These are phyloP conservation scores for Holothuria scabra DNA, from an alignment of 53 echinoderm and acorn worm species.

Conservation along the genomic window DNA sequence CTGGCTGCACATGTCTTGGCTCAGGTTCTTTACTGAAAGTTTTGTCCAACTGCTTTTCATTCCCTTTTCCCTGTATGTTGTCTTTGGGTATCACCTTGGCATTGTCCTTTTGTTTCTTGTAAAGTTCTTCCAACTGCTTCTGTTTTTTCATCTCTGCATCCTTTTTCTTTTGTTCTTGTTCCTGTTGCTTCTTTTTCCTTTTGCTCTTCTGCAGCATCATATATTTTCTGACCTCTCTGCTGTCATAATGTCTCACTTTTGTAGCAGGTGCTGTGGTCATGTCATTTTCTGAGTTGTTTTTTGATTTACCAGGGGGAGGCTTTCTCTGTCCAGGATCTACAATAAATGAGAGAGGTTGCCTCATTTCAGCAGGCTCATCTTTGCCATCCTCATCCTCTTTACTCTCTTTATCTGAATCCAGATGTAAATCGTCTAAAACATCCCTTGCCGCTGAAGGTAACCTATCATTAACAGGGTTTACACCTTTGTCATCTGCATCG, in stretches of 20 bases:
- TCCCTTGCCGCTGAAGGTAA: conserved; percentile 80
- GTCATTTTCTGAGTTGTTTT: conserved; percentile 12
- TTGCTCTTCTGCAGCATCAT: conserved; percentile 87
- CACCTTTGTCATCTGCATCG: neutral
- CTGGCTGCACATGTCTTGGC: neutral
- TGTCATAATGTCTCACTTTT: conserved; percentile 83
- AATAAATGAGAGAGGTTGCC: conserved; percentile 40
- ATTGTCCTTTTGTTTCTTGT: conserved; percentile 84
- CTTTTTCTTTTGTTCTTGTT: conserved; percentile 64
- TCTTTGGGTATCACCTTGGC: conserved; percentile 58
- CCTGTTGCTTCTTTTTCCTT: conserved; percentile 73
- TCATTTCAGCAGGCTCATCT: neutral
- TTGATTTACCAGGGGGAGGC: conserved; percentile 29
- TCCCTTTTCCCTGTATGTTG: neutral
- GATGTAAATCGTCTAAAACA: conserved; percentile 82
- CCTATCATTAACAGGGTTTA: neutral
- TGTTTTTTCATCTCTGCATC: conserved; percentile 75
- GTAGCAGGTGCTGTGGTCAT: conserved; percentile 42
- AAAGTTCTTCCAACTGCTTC: conserved; percentile 80
- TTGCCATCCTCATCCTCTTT: neutral
- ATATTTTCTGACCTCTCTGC: conserved; percentile 88
- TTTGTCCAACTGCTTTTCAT: conserved; percentile 62
- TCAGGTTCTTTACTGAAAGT: conserved; percentile 81
- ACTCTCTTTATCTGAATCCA: conserved; percentile 46
- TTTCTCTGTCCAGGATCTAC: conserved; percentile 9